Evolutionary conservation across 1,140 invertebrate genomes (phyloP).

Genomic region (Pseudobourletiella spinata): DNA sequence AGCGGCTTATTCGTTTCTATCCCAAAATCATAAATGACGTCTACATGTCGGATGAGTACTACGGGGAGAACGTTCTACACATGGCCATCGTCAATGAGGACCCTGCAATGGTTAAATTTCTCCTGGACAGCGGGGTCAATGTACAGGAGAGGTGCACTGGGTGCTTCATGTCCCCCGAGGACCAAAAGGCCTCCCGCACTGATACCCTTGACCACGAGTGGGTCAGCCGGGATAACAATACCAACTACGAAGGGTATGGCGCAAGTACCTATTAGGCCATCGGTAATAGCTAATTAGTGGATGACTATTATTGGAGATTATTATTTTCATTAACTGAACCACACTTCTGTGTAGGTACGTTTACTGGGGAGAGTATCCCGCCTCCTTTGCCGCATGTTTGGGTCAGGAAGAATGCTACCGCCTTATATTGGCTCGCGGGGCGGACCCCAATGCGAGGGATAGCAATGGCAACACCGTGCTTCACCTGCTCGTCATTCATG

Average conservation of each 20-base stretch:
- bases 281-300: too few species aligned
- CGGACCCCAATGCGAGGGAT: constrained; percentile 88
- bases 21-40: constrained; percentile 94
- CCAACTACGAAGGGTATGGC: constrained; percentile 85
- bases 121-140: constrained; percentile 83
- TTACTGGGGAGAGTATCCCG: constrained; percentile 96
- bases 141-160: constrained; percentile 84
- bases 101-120: constrained; percentile 90
- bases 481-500: constrained; percentile 94
- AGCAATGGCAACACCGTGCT: constrained; percentile 95
- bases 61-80: constrained; percentile 86
- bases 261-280: too few species aligned
- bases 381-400: constrained; percentile 90
- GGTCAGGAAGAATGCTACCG: constrained; percentile 96
- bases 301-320: too few species aligned
- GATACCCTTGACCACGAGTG: constrained; percentile 88
- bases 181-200: constrained; percentile 80
- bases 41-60: constrained; percentile 93
- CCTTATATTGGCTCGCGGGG: constrained; percentile 84
- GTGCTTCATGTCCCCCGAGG: constrained; percentile 94
- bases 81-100: constrained; percentile 98
- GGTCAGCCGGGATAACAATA: constrained; percentile 71
- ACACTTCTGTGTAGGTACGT: constrained; percentile 62
- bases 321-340: too few species aligned
- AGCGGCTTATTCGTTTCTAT: constrained; percentile 79